Base-by-base conservation (phyloP, 2,113 vertebrate species). In the Nycticorax nycticorax region DNA sequence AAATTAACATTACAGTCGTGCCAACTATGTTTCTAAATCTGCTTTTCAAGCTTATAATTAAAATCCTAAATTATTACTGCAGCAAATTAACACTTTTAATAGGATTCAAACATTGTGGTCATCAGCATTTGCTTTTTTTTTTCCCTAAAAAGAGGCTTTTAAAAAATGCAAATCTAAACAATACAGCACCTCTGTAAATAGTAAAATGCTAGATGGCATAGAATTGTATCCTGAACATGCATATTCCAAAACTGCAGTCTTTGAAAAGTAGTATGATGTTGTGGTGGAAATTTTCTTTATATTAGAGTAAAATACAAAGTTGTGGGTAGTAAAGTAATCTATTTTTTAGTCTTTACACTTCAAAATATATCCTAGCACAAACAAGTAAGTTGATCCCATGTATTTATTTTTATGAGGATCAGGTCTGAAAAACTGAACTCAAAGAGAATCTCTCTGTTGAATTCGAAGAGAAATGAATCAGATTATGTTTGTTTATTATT, bases 1-100 rank as follows among this genome's bases (percentile, higher is more conserved):
- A 98, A 98, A 99, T 98, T 98, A 98, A 97, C 97, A 91, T 97
- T 97, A 98, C 97, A 97, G 94, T 96, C 6, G 3, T 97, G 94
- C 93, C 94, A 97, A 80, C 88, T 95, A 72, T 94, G 93, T 96
- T 97, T 98, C 96, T 94, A 97, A 98, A 97, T 98, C 94, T 97
- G 93, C 77, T 97, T 97, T 98, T 97, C 12, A 68, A 96, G 94
- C 82, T 98, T 97, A 92, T 98, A 98, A 98, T 98, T 98, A 98
- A 98, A 98, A 97, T 89, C 82, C 71, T 96, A 95, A 98, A 98
- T 97, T 98, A 97, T 98, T 96, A 95, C 85, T 93, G 91, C 62
- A 66, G 9, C 88, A 97, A 98, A 98, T 97, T 97, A 97, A 93
- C 94, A 95, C 50, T 93, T 98, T 97, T 95, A 96, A 97, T 95